These are phyloP conservation scores for Alaudala cheleensis DNA, from an alignment of 2,113 vertebrate species.

Conservation along the genomic window DNA sequence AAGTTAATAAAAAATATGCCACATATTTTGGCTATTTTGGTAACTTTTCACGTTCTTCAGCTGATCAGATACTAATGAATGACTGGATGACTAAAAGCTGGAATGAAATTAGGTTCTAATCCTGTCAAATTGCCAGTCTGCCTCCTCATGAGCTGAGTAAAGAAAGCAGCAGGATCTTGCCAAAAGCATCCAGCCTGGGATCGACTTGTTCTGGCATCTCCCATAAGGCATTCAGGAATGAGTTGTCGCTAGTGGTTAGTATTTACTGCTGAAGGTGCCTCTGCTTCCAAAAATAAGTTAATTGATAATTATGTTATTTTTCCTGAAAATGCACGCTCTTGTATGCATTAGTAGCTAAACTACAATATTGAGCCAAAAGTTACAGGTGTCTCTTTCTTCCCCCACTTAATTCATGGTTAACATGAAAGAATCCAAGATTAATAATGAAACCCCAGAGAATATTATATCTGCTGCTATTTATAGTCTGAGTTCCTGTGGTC, in stretches of 20 bases:
- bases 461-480: background rate
- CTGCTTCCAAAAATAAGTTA: background rate
- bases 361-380: background rate
- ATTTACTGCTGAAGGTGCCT: background rate
- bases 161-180: background rate
- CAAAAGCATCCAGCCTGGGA: background rate
- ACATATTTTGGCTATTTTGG: background rate
- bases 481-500: accelerated
- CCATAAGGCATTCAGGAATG: background rate
- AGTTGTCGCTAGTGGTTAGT: background rate
- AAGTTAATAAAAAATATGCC: background rate
- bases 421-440: background rate
- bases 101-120: background rate
- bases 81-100: background rate
- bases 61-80: background rate
- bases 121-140: background rate
- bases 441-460: background rate
- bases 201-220: background rate
- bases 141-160: background rate
- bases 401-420: background rate
- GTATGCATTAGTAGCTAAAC: background rate
- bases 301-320: background rate
- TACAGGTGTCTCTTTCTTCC: background rate
- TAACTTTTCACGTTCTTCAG: background rate
- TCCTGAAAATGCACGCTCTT: background rate